These are phyloP conservation scores for Unio pictorum DNA, from an alignment of 2,888 invertebrate genomes.

Conservation along the genomic window DNA sequence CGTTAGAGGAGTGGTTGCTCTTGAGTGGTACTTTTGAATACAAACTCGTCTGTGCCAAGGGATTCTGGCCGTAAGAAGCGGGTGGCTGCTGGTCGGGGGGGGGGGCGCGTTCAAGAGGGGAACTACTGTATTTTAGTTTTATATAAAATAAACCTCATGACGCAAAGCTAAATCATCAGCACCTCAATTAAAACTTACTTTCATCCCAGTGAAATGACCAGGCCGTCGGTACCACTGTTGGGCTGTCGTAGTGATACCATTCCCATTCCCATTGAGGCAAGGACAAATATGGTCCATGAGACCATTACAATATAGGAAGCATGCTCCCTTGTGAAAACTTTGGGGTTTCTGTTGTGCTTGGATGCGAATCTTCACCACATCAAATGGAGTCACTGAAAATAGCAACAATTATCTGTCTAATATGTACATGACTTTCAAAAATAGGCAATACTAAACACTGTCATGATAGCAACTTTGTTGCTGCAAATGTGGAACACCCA, in stretches of 20 bases:
- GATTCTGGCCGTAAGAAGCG: no score
- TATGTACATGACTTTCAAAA: no score
- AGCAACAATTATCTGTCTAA: neutral
- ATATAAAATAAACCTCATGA: no score
- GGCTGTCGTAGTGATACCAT: slow-evolving; percentile 1
- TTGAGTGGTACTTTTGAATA: no score
- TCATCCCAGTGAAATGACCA: slow-evolving; percentile 79
- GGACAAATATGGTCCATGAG: slow-evolving; percentile 98
- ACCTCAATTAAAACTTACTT: slow-evolving; percentile 67
- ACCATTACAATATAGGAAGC: slow-evolving; percentile 97
- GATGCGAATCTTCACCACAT: slow-evolving; percentile 98
- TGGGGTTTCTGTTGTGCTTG: slow-evolving; percentile 93
- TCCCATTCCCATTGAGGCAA: slow-evolving; percentile 75
- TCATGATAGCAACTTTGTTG: no score
- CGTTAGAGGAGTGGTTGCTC: no score
- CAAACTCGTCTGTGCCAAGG: no score
- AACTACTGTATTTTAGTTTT: no score
- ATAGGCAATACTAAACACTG: no score
- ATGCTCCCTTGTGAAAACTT: slow-evolving; percentile 79
- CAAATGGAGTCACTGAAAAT: slow-evolving; percentile 93
- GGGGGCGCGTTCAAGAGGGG: no score
- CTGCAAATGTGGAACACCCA: no score
- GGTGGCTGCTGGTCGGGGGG: no score
- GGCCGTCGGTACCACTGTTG: slow-evolving; percentile 61
- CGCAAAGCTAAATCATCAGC: neutral